These are phyloP conservation scores for Argyra leucocephala DNA, from an alignment of 2,888 invertebrate genomes.

Conservation along the genomic window DNA sequence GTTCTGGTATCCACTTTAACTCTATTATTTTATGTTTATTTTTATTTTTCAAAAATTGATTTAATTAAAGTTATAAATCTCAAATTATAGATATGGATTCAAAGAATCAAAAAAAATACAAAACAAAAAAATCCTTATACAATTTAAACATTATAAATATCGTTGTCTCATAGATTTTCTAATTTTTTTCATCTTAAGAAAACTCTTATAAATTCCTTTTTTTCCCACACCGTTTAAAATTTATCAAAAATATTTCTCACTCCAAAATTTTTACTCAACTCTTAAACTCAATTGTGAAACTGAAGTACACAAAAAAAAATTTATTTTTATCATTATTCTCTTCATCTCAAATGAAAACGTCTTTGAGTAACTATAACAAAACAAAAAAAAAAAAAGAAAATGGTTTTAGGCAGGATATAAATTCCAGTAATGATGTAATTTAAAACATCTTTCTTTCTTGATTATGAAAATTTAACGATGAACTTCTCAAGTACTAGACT, in stretches of 20 bases:
- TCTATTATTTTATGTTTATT: too few species aligned
- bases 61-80: not conserved
- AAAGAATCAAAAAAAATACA: too few species aligned
- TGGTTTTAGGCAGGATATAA: not conserved
- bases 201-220: too few species aligned
- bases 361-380: not conserved
- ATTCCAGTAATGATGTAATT: not conserved
- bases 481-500: constrained; percentile 2
- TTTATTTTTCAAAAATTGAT: not conserved
- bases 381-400: not conserved
- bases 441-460: not conserved
- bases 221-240: too few species aligned
- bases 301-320: not conserved
- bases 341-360: not conserved
- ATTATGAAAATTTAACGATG: not conserved
- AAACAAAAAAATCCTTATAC: too few species aligned
- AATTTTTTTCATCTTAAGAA: too few species aligned
- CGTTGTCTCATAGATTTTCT: too few species aligned
- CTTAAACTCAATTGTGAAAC: too few species aligned
- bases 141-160: too few species aligned
- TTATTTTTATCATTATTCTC: not conserved
- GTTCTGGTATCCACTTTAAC: too few species aligned
- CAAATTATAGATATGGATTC: constrained; percentile 1
- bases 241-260: too few species aligned
- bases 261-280: too few species aligned